These are phyloP conservation scores for Aspidiotus rigidus DNA, from an alignment of 2,888 invertebrate species.

Conservation along the genomic window DNA sequence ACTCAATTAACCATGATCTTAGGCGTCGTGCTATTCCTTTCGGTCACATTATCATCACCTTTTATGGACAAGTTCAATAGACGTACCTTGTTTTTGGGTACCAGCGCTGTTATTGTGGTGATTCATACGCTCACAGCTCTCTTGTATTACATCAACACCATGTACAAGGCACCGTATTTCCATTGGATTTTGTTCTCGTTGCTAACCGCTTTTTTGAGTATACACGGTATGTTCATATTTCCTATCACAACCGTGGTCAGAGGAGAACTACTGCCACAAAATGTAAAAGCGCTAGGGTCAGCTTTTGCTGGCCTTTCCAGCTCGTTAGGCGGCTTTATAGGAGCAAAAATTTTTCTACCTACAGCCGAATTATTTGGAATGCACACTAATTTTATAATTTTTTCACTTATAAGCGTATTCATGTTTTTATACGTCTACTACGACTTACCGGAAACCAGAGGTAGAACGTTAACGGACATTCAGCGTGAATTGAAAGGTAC, in stretches of 20 bases:
- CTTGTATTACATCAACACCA: neutral
- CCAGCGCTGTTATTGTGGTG: neutral
- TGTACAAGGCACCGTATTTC: neutral
- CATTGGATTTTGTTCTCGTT: neutral
- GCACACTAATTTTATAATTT: neutral
- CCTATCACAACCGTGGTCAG: neutral
- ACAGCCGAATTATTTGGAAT: neutral
- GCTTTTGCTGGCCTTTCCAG: neutral
- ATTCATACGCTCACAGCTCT: neutral
- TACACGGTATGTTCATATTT: neutral
- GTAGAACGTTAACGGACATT: neutral
- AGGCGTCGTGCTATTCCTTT: neutral
- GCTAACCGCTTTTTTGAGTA: neutral
- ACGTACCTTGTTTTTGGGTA: neutral
- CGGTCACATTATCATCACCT: neutral
- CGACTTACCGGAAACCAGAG: constrained; percentile 4
- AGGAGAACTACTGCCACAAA: constrained; percentile 2
- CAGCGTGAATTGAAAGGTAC: neutral
- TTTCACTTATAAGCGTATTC: neutral
- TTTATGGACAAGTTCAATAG: neutral
- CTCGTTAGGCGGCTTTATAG: neutral
- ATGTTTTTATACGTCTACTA: neutral
- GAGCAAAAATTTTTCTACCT: neutral
- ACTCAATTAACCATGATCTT: constrained; percentile 3
- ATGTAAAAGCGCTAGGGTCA: neutral